These are phyloP conservation scores for Villa cingulata DNA, from an alignment of 2,888 invertebrate species.

Conservation along the genomic window DNA sequence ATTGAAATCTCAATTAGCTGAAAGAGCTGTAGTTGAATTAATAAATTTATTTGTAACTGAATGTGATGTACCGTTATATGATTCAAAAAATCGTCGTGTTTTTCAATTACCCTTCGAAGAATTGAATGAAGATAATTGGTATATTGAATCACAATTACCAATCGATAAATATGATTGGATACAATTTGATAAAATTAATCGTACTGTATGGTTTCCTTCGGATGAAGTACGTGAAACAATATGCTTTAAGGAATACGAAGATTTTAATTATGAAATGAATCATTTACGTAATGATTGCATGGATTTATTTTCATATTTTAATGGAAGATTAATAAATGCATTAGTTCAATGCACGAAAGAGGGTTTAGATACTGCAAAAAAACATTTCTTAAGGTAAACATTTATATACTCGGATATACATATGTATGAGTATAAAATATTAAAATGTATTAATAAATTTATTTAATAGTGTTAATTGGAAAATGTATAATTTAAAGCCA, in stretches of 20 bases:
- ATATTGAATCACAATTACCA: conserved; percentile 29
- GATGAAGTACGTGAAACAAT: conserved; percentile 22
- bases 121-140: conserved; percentile 31
- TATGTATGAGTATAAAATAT: no score
- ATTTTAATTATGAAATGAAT: conserved; percentile 44
- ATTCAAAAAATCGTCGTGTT: conserved; percentile 44
- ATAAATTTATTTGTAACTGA: conserved; percentile 60
- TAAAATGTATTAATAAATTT: not conserved
- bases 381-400: conserved; percentile 15
- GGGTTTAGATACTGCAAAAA: conserved; percentile 58
- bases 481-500: conserved; percentile 18
- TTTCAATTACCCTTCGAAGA: conserved; percentile 48
- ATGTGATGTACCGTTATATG: conserved; percentile 22
- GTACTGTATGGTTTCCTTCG: conserved; percentile 25
- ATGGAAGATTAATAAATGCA: conserved; percentile 57
- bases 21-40: conserved; percentile 62
- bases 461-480: conserved; percentile 23
- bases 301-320: conserved; percentile 68
- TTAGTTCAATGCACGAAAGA: conserved; percentile 59
- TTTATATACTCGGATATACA: no score
- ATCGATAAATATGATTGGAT: conserved; percentile 34
- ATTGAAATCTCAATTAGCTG: conserved; percentile 50
- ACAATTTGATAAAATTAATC: conserved; percentile 30
- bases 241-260: conserved; percentile 48
- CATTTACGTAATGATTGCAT: conserved; percentile 59